Evolutionary conservation across 2,797 vertebrate species (phyloP).

Genomic region (Sciurus carolinensis): DNA sequence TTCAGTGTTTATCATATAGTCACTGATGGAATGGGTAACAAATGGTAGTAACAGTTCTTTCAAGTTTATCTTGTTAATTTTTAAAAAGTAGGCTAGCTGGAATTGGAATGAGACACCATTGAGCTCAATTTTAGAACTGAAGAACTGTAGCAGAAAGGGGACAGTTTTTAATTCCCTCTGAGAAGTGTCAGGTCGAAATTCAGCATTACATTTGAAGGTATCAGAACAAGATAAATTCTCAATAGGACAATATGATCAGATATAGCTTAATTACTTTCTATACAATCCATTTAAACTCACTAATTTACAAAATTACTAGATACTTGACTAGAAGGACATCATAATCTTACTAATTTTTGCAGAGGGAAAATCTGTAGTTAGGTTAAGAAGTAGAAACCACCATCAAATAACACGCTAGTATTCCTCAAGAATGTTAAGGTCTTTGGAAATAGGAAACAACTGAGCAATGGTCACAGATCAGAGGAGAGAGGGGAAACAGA

Average conservation of each 20-base stretch:
- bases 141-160: constrained; percentile 77
- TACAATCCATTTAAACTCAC: constrained; percentile 22
- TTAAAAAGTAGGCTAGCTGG: constrained; percentile 72
- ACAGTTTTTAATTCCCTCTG: constrained; percentile 25
- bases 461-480: constrained; percentile 36
- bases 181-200: constrained; percentile 37
- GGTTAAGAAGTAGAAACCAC: constrained; percentile 2
- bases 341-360: constrained; percentile 52
- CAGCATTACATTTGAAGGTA: constrained; percentile 63
- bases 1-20: constrained; percentile 53
- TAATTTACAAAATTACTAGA: constrained; percentile 38
- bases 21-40: constrained; percentile 55
- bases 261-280: constrained; percentile 23
- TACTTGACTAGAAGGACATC: constrained; percentile 26
- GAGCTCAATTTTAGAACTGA: constrained; percentile 68
- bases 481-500: neutral
- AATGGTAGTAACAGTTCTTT: constrained; percentile 35
- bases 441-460: constrained; percentile 29
- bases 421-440: constrained; percentile 21
- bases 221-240: constrained; percentile 53
- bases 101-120: constrained; percentile 74
- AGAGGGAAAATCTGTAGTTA: constrained; percentile 37
- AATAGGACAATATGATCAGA: neutral
- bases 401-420: neutral
- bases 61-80: constrained; percentile 39